A percentile compares a stretch with the other conserved stretches of the same genome.
Conservation (phyloP, 2,888 invertebrate species). For the Autographa gamma region DNA sequence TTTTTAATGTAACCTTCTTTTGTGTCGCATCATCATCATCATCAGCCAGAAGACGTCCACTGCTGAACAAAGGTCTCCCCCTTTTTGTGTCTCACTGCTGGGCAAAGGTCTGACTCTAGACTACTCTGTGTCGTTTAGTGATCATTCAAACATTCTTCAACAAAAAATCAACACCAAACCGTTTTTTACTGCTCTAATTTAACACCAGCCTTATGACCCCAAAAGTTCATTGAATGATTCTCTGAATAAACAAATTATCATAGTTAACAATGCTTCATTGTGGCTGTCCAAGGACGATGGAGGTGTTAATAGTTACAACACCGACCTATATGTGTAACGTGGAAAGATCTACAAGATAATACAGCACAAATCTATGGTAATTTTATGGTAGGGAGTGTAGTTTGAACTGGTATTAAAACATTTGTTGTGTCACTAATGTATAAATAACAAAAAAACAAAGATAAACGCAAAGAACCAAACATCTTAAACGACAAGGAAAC, state of each 20-base stretch:
- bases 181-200: conserved; percentile 42
- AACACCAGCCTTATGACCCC: conserved; percentile 58
- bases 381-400: not conserved
- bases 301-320: conserved; percentile 69
- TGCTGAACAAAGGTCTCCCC: too few species aligned
- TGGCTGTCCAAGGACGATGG: conserved; percentile 60
- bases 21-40: too few species aligned
- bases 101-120: too few species aligned
- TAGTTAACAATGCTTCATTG: conserved; percentile 70
- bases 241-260: conserved; percentile 64
- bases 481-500: too few species aligned
- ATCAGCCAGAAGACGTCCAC: too few species aligned
- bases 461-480: too few species aligned
- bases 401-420: not conserved
- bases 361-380: conserved; percentile 16
- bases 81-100: too few species aligned
- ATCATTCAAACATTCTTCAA: too few species aligned
- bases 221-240: conserved; percentile 51
- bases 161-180: conserved; percentile 3
- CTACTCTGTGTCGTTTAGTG: too few species aligned
- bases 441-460: too few species aligned
- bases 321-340: conserved; percentile 55
- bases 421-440: not conserved
- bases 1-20: too few species aligned
- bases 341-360: conserved; percentile 55